Base-by-base conservation (phyloP, 2,888 invertebrate genomes). In the Heliothis peltigera region DNA sequence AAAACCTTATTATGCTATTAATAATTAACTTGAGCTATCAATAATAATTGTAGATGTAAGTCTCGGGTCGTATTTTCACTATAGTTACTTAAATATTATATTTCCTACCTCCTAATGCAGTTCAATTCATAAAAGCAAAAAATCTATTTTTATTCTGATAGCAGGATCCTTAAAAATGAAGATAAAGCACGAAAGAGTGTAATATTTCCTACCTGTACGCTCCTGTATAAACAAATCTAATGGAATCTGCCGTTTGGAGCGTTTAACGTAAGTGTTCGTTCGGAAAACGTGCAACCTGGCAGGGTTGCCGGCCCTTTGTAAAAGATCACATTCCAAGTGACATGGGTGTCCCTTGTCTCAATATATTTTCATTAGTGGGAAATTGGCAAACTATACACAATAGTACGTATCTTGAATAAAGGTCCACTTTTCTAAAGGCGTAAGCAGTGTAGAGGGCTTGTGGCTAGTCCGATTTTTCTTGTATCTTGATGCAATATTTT, bases 301-400 rank as follows among this genome's bases (percentile, higher is more conserved):
- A 68, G 35, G 53, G 28, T n/a, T 44, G 18, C 15, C 48, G 32
- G 32, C n/a, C n/a, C n/a, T 47, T 18, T n/a, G 18, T 19, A 55
- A 19, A 21, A 21, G 7, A 32, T 32, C 19, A 47, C 17, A 7
- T 28, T 17, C 2, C 17, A 28, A 19, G 7, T 2, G 17, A 56
- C 39, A n/a, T n/a, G 39, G 39, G 39, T 39, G n/a, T 32, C 39
- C n/a, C 39, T 42, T 42, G 17, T 42, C 17, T 6, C 17, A 8
- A 8, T 17, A 42, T 17, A 42, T 42, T 42, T 42, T 42, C 15
- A 39, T 39, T 39, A 39, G n/a, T 10, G 39, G 39, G 39, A 39
- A 39, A 15, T 39, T 32, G 32, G 32, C 10, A 12, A 32, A 12
- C 32, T 10, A 32, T 32, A 32, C 10, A 4, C 25, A 6, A 3